Base-by-base conservation (phyloP, 2,797 vertebrate genomes). In the Threskiornis aethiopicus region DNA sequence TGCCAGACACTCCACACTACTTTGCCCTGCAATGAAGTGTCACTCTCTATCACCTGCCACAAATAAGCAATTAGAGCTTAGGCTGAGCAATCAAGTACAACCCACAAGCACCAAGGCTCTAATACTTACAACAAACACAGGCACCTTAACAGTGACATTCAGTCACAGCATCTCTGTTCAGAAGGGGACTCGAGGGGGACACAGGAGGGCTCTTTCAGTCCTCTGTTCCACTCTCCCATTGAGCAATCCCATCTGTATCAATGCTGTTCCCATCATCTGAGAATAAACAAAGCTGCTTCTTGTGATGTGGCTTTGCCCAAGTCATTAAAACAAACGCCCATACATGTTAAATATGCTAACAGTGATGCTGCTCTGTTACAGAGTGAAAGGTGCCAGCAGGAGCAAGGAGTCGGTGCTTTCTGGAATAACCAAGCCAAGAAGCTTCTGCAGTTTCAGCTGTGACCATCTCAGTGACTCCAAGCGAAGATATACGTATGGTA, bases 311-410 rank as follows among this genome's bases (percentile, higher is more conserved):
- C 26, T 75, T 92, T 62, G 76, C 69, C 84, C 22, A 33, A 77
- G 25, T 20, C 49, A 49, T 52, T 82, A 33, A 57, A 84, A 54
- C 66, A 86, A 90, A 55, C 1, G 1, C 16, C 9, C 0, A 1
- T 35, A 13, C 14, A 8, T 1, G 8, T 35, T 39, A 47, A 79
- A 76, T 37, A 55, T 3, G 31, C 81, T 94, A 76, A 97, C 71
- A 62, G 33, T 16, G 13, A 52, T 1, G 12, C 28, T 94, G 59
- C 39, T 97, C n/a, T 94, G 42, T 91, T 97, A 58, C 94, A 99
- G 99, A 11, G 67, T 99, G 91, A 98, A 98, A 89, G 87, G 96
- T 41, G 98, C 97, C 87, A 98, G 98, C 51, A 98, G 98, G 94
- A 98, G 98, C 73, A 98, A 96, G 91, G 98, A 98, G 70, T 98